Evolutionary conservation across 1,140 invertebrate genomes (phyloP).

Genomic region (Sarcophaga bullata): DNA sequence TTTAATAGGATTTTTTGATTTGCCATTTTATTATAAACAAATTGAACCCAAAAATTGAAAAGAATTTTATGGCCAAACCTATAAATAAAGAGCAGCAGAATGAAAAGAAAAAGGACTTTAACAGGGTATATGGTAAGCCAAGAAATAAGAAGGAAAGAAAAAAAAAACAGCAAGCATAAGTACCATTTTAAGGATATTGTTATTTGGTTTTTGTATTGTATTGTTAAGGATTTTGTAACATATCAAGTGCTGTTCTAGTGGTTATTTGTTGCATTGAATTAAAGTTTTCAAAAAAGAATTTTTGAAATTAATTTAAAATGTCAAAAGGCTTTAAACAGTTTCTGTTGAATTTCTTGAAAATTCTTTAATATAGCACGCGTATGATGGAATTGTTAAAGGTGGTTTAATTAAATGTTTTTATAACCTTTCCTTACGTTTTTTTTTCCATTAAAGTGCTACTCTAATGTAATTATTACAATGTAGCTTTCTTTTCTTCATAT

Average conservation of each 20-base stretch:
- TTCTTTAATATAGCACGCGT: too few species aligned
- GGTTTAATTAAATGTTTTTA: too few species aligned
- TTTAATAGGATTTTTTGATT: conserved; percentile 33
- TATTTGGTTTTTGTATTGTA: neutral
- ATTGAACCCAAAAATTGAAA: conserved; percentile 26
- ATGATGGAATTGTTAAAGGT: too few species aligned
- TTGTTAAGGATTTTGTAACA: neutral
- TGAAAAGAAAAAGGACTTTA: too few species aligned
- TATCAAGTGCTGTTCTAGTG: too few species aligned
- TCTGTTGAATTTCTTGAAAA: too few species aligned
- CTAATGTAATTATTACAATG: conserved; percentile 6
- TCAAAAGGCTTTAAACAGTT: too few species aligned
- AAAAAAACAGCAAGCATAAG: neutral
- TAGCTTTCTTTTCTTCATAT: neutral
- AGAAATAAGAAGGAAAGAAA: neutral
- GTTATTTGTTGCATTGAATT: too few species aligned
- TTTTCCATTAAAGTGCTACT: neutral
- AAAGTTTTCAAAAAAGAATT: too few species aligned
- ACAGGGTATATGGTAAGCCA: too few species aligned
- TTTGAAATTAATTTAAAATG: too few species aligned
- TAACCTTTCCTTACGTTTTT: too few species aligned
- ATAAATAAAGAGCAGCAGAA: neutral
- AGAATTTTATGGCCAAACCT: conserved; percentile 1
- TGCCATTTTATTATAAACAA: conserved; percentile 39
- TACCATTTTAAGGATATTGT: neutral